Conservation (phyloP, 2,797 vertebrate genomes). For the Remorina albescens region DNA sequence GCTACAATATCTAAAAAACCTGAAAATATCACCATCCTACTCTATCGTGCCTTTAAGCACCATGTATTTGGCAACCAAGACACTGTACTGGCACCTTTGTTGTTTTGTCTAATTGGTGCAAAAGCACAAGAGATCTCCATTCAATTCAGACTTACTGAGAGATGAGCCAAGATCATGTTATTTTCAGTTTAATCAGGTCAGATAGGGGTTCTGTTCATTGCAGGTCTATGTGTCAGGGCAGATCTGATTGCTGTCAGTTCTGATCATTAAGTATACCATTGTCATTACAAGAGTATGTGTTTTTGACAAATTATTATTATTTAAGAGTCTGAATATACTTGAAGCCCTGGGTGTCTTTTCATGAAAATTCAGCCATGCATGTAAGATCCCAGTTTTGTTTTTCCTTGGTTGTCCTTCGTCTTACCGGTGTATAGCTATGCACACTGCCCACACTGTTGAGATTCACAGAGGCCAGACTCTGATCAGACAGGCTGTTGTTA, state of each 20-base stretch:
- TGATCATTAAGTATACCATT: neutral
- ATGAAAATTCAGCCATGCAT: neutral
- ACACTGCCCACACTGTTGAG: slow-evolving; percentile 94
- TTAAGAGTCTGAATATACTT: neutral
- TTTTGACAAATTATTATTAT: slow-evolving; percentile 12
- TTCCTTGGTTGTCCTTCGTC: no score
- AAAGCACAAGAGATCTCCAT: slow-evolving; percentile 6
- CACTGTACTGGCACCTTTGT: slow-evolving; percentile 19
- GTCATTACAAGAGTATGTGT: neutral
- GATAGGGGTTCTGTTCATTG: neutral
- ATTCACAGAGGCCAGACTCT: slow-evolving; percentile 94
- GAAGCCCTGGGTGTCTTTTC: neutral
- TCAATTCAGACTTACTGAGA: slow-evolving; percentile 1
- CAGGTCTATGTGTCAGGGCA: neutral
- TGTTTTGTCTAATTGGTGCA: slow-evolving; percentile 15
- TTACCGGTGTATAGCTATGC: slow-evolving; percentile 93
- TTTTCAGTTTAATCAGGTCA: neutral
- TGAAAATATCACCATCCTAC: slow-evolving; percentile 16
- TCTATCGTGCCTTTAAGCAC: slow-evolving; percentile 4
- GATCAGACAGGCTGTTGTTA: slow-evolving; percentile 97
- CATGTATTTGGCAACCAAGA: neutral
- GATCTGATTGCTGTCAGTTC: neutral
- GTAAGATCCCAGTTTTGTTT: neutral
- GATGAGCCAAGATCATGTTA: neutral
- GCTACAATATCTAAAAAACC: slow-evolving; percentile 11